Percentiles rank a stretch among this genome's conserved stretches.
These are phyloP conservation scores for Pseudachorutes palmiensis DNA, from an alignment of 1,140 invertebrate species.

Conservation along the genomic window DNA sequence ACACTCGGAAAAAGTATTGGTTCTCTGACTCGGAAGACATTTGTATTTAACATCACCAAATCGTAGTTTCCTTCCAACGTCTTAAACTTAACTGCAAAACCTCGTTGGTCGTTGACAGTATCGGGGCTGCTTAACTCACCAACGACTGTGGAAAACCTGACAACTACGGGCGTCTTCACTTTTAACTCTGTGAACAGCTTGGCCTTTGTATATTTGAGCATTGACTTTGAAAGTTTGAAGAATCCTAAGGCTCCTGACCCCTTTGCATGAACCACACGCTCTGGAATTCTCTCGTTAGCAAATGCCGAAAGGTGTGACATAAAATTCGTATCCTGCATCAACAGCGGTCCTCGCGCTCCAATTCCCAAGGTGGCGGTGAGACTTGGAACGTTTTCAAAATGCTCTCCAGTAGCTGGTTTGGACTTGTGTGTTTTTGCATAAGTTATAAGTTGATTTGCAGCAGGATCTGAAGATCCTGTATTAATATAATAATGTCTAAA, in stretches of 20 bases:
- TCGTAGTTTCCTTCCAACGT: conserved; percentile 54
- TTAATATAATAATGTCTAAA: no score
- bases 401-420: no score
- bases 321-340: conserved; percentile 6
- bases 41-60: conserved; percentile 50
- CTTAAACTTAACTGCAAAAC: conserved; percentile 52
- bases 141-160: conserved; percentile 56
- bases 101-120: conserved; percentile 43
- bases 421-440: no score
- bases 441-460: no score
- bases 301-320: not conserved
- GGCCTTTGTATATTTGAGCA: conserved; percentile 67
- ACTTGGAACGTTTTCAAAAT: no score
- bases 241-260: conserved; percentile 54
- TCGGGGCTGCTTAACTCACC: conserved; percentile 53
- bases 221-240: conserved; percentile 68
- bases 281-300: not conserved
- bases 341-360: not conserved
- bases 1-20: conserved; percentile 47
- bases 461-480: no score
- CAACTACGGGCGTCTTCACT: conserved; percentile 50
- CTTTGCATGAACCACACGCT: conserved; percentile 41
- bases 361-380: not conserved
- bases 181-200: conserved; percentile 51
- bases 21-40: conserved; percentile 53